Conservation (phyloP, 2,888 invertebrate genomes). For the Steromphala cineraria region DNA sequence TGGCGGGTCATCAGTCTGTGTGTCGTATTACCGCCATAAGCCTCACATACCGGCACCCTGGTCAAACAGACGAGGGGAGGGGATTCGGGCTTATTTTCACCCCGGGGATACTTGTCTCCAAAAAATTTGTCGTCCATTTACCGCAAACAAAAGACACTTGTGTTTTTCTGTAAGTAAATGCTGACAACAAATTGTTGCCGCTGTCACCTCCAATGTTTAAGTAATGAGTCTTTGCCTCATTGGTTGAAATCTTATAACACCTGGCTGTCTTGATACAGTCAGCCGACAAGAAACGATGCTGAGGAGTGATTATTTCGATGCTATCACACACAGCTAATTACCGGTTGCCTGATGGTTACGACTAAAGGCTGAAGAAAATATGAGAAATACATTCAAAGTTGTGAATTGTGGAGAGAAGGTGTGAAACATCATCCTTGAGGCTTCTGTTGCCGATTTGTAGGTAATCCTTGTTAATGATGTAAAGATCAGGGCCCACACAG, state of each 20-base stretch:
- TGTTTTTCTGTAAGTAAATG: constrained; percentile 1
- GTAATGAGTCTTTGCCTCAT: background rate
- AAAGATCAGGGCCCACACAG: background rate
- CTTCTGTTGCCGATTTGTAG: background rate
- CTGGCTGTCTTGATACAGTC: background rate
- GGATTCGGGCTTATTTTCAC: background rate
- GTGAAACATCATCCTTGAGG: background rate
- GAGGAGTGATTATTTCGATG: background rate
- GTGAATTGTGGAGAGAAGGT: background rate
- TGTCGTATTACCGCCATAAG: constrained; percentile 17
- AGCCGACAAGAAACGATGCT: background rate
- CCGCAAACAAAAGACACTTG: background rate
- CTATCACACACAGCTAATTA: background rate
- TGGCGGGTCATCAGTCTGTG: background rate
- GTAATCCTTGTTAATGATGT: constrained; percentile 10
- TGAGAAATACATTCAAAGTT: background rate
- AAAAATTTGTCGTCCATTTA: background rate
- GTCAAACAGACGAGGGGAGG: background rate
- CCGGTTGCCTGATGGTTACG: background rate
- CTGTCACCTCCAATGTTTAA: background rate
- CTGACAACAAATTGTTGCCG: background rate
- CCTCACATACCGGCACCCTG: background rate
- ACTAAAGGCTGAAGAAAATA: background rate
- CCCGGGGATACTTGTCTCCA: background rate
- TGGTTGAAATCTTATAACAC: background rate